These are phyloP conservation scores for Aphelinus certus DNA, from an alignment of 1,140 invertebrate genomes.

Conservation along the genomic window DNA sequence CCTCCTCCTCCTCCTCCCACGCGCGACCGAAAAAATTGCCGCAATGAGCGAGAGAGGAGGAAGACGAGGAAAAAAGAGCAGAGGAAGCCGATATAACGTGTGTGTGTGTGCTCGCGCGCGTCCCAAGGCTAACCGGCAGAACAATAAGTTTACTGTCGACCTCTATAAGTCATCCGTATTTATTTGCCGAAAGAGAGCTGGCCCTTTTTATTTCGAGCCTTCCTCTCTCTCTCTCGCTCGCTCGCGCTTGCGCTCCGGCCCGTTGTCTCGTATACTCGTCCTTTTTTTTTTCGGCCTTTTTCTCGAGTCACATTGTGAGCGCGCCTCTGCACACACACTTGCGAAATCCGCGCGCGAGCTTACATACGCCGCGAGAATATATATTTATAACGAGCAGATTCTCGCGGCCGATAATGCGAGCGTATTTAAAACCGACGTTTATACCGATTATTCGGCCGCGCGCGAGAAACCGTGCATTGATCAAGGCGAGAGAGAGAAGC, in stretches of 20 bases:
- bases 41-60: conserved; percentile 16
- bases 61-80: neutral
- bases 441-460: conserved; percentile 11
- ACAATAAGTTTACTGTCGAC: conserved; percentile 43
- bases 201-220: conserved; percentile 26
- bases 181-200: conserved; percentile 39
- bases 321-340: conserved; percentile 3
- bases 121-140: conserved; percentile 39
- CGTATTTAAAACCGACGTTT: conserved; percentile 9
- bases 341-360: neutral
- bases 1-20: conserved; percentile 35
- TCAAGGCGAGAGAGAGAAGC: conserved; percentile 9
- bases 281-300: neutral
- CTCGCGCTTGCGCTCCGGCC: neutral
- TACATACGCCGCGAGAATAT: neutral
- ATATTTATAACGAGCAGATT: conserved; percentile 36
- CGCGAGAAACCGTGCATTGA: conserved; percentile 34
- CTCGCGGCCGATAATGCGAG: conserved; percentile 23
- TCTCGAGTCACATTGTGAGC: conserved; percentile 15
- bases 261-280: neutral
- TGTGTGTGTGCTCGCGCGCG: conserved; percentile 12
- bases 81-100: conserved; percentile 9
- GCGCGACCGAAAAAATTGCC: conserved; percentile 28
- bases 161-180: conserved; percentile 42
- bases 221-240: neutral